These are phyloP conservation scores for Luperina testacea DNA, from an alignment of 2,888 invertebrate genomes.

Conservation along the genomic window DNA sequence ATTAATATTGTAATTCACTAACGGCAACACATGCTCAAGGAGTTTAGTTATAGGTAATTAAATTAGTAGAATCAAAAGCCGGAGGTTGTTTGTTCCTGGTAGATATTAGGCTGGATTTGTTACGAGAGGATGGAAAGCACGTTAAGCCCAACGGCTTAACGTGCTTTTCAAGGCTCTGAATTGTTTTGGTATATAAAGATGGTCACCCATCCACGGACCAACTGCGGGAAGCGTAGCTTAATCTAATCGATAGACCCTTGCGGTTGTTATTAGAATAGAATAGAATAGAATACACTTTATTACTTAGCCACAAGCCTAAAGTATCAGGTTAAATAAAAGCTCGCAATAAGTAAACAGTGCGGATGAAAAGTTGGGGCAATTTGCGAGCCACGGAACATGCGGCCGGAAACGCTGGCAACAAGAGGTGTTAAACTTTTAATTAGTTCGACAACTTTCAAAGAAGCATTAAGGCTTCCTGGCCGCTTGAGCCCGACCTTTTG, in stretches of 20 bases:
- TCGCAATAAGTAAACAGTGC: constrained; percentile 63
- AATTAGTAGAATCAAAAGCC: constrained; percentile 14
- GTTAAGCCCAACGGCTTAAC: no score
- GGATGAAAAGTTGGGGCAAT: constrained; percentile 76
- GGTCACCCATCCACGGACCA: not conserved
- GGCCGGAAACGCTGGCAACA: constrained; percentile 76
- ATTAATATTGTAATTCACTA: constrained; percentile 36
- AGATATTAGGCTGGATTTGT: not conserved
- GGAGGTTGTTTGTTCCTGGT: not conserved
- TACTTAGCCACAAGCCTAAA: not conserved
- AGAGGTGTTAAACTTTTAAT: constrained; percentile 88
- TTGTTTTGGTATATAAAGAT: not conserved
- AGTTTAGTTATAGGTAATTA: constrained; percentile 9
- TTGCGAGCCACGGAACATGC: constrained; percentile 74
- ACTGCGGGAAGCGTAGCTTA: not conserved
- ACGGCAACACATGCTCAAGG: not conserved
- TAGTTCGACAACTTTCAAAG: constrained; percentile 83
- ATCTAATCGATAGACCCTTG: not conserved
- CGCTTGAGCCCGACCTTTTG: constrained; percentile 71
- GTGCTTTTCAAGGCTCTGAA: no score
- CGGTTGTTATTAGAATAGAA: not conserved
- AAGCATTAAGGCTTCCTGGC: constrained; percentile 80
- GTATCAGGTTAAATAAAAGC: constrained; percentile 52
- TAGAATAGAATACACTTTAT: no score
- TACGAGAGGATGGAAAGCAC: not conserved